A percentile compares a stretch with the other conserved stretches of the same genome.
These are phyloP conservation scores for Perca fluviatilis DNA, from an alignment of 2,113 vertebrate species.

Conservation along the genomic window DNA sequence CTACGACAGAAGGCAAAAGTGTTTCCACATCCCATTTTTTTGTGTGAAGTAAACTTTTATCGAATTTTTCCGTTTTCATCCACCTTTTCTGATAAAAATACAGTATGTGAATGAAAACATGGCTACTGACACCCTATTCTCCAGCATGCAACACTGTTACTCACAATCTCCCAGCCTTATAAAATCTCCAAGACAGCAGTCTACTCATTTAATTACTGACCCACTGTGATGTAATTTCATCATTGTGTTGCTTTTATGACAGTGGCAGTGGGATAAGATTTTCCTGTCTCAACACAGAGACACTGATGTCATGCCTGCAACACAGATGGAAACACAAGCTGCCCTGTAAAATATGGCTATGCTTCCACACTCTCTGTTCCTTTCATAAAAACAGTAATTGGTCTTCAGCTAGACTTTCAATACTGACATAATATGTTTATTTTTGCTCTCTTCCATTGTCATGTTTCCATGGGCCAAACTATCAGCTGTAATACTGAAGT, in stretches of 20 bases:
- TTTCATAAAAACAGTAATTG: slow-evolving; percentile 52
- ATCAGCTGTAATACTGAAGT: background rate
- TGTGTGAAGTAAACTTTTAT: no score
- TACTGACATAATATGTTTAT: slow-evolving; percentile 8
- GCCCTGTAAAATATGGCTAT: slow-evolving; percentile 57
- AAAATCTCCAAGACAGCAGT: slow-evolving; percentile 72
- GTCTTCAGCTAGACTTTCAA: slow-evolving; percentile 25
- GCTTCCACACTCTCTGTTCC: slow-evolving; percentile 32
- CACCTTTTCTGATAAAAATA: no score
- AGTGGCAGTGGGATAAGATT: slow-evolving; percentile 69
- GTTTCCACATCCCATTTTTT: no score
- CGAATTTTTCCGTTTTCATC: no score
- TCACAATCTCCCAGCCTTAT: slow-evolving; percentile 64
- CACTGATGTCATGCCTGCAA: slow-evolving; percentile 78
- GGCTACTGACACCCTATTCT: slow-evolving; percentile 22
- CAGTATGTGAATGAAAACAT: no score
- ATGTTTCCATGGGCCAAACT: slow-evolving; percentile 5
- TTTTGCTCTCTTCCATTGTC: background rate
- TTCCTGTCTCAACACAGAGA: slow-evolving; percentile 78
- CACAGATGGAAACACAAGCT: slow-evolving; percentile 77
- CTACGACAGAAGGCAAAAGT: no score
- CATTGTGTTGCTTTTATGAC: slow-evolving; percentile 79
- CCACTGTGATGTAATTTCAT: slow-evolving; percentile 79
- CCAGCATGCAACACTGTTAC: slow-evolving; percentile 25
- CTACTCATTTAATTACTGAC: slow-evolving; percentile 78